Evolutionary conservation across 2,888 invertebrate genomes (phyloP).

Genomic region (Acronicta leporina): DNA sequence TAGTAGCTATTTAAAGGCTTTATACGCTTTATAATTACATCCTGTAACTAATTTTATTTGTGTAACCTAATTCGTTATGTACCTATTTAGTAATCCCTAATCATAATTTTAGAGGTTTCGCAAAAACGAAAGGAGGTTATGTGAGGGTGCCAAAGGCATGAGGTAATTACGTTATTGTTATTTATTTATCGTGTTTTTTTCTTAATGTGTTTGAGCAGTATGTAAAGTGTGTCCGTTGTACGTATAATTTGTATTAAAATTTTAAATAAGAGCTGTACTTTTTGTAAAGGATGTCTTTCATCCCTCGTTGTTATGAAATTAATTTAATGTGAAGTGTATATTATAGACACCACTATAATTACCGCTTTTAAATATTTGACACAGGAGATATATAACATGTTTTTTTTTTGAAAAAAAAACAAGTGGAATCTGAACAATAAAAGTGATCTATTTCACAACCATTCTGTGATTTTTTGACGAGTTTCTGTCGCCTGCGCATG

Average conservation of each 20-base stretch:
- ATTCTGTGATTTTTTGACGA: too few species aligned
- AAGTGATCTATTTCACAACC: too few species aligned
- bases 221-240: conserved; percentile 55
- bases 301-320: conserved; percentile 73
- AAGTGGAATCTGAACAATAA: too few species aligned
- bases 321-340: conserved; percentile 29
- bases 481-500: too few species aligned
- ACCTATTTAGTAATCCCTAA: conserved; percentile 78
- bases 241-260: conserved; percentile 53
- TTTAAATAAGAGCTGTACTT: conserved; percentile 80
- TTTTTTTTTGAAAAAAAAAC: too few species aligned
- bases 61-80: conserved; percentile 71
- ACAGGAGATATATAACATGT: too few species aligned
- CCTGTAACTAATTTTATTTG: conserved; percentile 66
- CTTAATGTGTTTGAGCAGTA: conserved; percentile 55
- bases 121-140: conserved; percentile 79
- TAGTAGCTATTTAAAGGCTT: conserved; percentile 51
- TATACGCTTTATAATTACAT: conserved; percentile 62
- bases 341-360: background rate
- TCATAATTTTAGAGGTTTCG: conserved; percentile 86
- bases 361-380: too few species aligned
- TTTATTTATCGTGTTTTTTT: conserved; percentile 52
- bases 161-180: conserved; percentile 53
- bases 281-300: conserved; percentile 79
- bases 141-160: conserved; percentile 55